Percentiles rank a stretch among this genome's conserved stretches.
phyloP scores from a whole-genome alignment of 2,797 vertebrate genomes.

The Hemitrygon akajei region DNA sequence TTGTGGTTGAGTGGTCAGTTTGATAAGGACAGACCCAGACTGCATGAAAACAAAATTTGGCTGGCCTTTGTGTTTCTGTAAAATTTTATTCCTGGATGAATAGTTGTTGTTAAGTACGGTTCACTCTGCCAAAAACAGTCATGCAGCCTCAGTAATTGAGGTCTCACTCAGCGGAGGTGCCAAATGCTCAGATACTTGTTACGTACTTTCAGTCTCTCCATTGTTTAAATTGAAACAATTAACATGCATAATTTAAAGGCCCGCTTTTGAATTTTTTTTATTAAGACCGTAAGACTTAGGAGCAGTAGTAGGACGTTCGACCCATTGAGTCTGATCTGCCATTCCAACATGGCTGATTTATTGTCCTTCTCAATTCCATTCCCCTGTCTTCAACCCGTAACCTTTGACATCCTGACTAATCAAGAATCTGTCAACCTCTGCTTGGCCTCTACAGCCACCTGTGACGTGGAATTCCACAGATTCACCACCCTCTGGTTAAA shows the following conservation, averaged over 20 bases:
- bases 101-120: background rate
- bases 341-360: too few species aligned
- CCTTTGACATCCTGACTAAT: too few species aligned
- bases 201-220: too few species aligned
- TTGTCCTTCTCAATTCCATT: too few species aligned
- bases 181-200: background rate
- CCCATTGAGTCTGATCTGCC: too few species aligned
- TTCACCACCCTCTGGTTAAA: too few species aligned
- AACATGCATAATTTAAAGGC: background rate
- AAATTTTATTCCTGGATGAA: slow-evolving; percentile 1
- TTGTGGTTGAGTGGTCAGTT: slow-evolving; percentile 7
- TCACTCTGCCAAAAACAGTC: background rate
- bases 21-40: background rate
- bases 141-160: background rate
- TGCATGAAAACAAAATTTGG: background rate
- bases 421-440: too few species aligned
- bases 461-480: too few species aligned
- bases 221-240: background rate
- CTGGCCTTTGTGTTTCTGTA: slow-evolving; percentile 13
- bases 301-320: too few species aligned
- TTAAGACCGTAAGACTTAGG: too few species aligned
- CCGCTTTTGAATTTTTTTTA: background rate
- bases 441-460: too few species aligned
- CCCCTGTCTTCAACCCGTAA: too few species aligned
- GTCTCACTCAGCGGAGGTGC: background rate